Evolutionary conservation across 2,113 vertebrate species (phyloP), one percentile per base, ranked within the genome.

Genomic region (Neolamprologus brichardi): DNA sequence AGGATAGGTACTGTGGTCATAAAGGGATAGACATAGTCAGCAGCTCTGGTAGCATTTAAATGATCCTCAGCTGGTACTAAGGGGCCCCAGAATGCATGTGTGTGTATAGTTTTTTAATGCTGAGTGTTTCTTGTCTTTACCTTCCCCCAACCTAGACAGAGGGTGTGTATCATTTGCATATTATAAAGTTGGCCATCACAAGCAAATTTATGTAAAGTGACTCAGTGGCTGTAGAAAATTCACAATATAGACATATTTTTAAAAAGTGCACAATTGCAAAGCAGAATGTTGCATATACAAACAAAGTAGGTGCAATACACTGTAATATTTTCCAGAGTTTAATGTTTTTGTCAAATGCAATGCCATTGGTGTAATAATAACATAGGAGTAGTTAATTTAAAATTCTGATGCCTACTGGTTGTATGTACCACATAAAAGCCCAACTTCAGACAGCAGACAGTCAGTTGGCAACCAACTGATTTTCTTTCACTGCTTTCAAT

Each of bases 401-500:
- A 85, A 81, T 56, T 44, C 23, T 56, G 13, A 17, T 37, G 41
- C 14, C 30, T 23, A 12, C n/a, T 52, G 15, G 37, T 32, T 86
- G 25, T 17, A 84, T 13, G 6, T 20, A 49, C 62, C 30, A 51
- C 30, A 18, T 64, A 13, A 7, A n/a, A 34, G 39, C 44, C 53
- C 60, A 58, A 15, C 62, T 67, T 82, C 78, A 81, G 25, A 44
- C 60, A 81, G n/a, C 30, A 34, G 28, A 62, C 52, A 60, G 13
- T 75, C 28, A 54, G 25, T 52, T 44, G 67, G 41, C 49, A 28
- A 81, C 56, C 30, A 84, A 85, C 17, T 72, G 20, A 82, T 82
- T 91, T 87, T 62, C 80, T 90, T 91, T 92, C 64, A 91, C 87
- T 84, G 52, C 44, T 81, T 85, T 84, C 72, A 88, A 91, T 81